These are phyloP conservation scores for Spheniscus mendiculus DNA, from an alignment of 2,113 vertebrate species.

Conservation along the genomic window DNA sequence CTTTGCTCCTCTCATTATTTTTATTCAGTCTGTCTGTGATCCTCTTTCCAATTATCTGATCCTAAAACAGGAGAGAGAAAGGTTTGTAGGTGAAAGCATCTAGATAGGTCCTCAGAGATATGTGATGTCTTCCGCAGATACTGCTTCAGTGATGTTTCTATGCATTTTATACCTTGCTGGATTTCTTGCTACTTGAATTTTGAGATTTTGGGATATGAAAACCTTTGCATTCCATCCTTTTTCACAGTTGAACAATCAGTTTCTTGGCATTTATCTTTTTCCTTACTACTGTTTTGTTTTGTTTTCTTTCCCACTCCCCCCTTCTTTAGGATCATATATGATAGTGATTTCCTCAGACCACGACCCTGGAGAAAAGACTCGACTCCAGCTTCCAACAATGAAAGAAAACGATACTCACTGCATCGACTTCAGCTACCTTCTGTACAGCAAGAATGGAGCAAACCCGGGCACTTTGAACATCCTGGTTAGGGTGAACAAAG, in stretches of 20 bases:
- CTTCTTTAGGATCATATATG: conserved; percentile 92
- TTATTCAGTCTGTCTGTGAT: neutral
- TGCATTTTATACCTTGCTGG: neutral
- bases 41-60: neutral
- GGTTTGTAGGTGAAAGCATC: neutral
- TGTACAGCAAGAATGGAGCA: conserved; percentile 85
- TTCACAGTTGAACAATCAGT: neutral
- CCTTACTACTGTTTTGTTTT: neutral
- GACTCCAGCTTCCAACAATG: conserved; percentile 94
- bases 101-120: neutral
- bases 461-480: conserved; percentile 93
- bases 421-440: conserved; percentile 96
- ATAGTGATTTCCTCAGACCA: conserved; percentile 93
- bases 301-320: neutral
- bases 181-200: neutral
- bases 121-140: neutral
- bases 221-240: neutral
- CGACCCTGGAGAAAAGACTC: conserved; percentile 89
- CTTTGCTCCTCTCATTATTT: neutral
- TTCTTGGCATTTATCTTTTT: neutral
- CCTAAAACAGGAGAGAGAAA: neutral
- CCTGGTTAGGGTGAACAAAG: conserved; percentile 95
- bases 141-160: neutral
- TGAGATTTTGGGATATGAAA: neutral
- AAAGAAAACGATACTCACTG: conserved; percentile 99